Percentiles rank a stretch among this genome's conserved stretches.
Conservation (phyloP, 1,140 invertebrate species). For the Polypedilum vanderplanki region DNA sequence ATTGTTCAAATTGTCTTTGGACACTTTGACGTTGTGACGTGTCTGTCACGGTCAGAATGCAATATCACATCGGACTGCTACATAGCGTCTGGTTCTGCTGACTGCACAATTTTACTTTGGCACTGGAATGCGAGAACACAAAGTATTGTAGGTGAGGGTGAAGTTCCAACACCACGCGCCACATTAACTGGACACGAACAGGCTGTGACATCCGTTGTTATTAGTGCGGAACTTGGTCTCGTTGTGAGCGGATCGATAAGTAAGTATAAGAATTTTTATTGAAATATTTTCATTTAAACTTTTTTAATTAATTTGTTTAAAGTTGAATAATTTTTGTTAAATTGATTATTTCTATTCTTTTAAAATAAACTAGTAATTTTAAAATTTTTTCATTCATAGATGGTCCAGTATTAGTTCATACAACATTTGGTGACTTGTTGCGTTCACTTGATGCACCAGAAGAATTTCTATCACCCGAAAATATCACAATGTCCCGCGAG, state of each 20-base stretch:
- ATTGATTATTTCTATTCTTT: too few relatives aligned
- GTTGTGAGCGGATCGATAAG: conserved; percentile 89
- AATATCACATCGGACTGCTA: conserved; percentile 99
- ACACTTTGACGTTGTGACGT: conserved; percentile 97
- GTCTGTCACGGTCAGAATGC: conserved; percentile 91
- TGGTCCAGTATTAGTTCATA: conserved; percentile 94
- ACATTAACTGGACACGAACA: conserved; percentile 96
- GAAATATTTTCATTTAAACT: not conserved
- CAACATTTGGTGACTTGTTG: conserved; percentile 95
- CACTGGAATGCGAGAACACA: conserved; percentile 96
- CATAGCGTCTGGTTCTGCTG: conserved; percentile 93
- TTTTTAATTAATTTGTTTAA: not conserved
- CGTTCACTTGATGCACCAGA: conserved; percentile 77
- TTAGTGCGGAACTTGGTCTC: conserved; percentile 95
- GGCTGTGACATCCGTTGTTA: conserved; percentile 87
- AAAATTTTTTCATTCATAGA: conserved; percentile 48
- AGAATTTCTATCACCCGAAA: conserved; percentile 76
- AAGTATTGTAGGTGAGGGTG: conserved; percentile 92
- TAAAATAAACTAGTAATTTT: conserved; percentile 32
- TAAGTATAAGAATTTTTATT: too few relatives aligned
- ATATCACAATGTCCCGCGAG: conserved; percentile 89
- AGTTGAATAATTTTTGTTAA: not conserved
- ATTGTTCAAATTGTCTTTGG: conserved; percentile 98
- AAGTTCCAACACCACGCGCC: conserved; percentile 88
- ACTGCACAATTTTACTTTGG: conserved; percentile 97